phyloP scores from a whole-genome alignment of 2,113 vertebrate genomes.

The Mixornis gularis region DNA sequence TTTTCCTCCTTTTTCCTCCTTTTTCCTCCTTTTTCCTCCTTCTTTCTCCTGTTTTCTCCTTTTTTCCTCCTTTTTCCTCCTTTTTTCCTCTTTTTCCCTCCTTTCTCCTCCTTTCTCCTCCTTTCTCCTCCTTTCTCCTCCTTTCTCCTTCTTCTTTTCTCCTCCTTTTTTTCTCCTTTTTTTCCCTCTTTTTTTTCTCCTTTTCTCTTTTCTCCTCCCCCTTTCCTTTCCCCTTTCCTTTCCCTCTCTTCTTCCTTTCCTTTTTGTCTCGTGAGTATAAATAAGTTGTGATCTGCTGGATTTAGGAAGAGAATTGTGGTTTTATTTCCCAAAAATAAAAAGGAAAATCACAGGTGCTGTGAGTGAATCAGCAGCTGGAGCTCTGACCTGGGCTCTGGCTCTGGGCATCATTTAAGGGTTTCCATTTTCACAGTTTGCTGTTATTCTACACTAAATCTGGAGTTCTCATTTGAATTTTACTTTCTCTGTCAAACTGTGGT shows the following conservation, averaged over 20 bases:
- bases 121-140: too few relatives aligned
- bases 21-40: too few relatives aligned
- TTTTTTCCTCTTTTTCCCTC: too few relatives aligned
- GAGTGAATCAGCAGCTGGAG: neutral
- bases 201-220: too few relatives aligned
- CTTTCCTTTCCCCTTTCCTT: too few relatives aligned
- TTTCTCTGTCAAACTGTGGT: neutral
- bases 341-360: fast-evolving
- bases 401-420: neutral
- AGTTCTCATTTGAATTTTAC: neutral
- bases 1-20: too few relatives aligned
- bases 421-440: neutral
- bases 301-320: neutral
- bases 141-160: too few relatives aligned
- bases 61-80: too few relatives aligned
- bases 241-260: neutral
- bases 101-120: too few relatives aligned
- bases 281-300: neutral
- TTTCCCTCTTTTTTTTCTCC: too few relatives aligned
- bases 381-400: neutral
- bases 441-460: neutral
- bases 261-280: neutral
- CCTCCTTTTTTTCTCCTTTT: too few relatives aligned
- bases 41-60: too few relatives aligned
- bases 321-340: neutral